A percentile compares a stretch with the other conserved stretches of the same genome.
These are phyloP conservation scores for Conops quadrifasciatus DNA, from an alignment of 2,888 invertebrate genomes.

Conservation along the genomic window DNA sequence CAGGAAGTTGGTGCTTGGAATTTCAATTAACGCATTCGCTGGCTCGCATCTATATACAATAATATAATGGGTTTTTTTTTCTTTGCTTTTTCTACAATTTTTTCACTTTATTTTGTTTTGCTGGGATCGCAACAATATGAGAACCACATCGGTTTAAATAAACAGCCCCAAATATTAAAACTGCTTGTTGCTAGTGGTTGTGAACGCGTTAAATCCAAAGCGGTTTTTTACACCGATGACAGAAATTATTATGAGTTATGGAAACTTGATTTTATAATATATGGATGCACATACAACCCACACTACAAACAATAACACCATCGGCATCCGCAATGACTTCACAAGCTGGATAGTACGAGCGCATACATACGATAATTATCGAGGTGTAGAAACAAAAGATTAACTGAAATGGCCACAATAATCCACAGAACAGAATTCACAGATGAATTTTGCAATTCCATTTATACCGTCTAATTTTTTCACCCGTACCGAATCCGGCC, in stretches of 20 bases:
- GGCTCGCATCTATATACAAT: not conserved
- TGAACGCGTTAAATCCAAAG: constrained; percentile 28
- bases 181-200: constrained; percentile 26
- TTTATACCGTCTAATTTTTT: constrained; percentile 12
- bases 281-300: not conserved
- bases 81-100: not conserved
- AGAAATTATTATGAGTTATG: constrained; percentile 27
- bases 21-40: constrained; percentile 30
- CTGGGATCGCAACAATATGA: not conserved
- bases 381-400: constrained; percentile 4
- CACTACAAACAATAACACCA: not conserved
- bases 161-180: constrained; percentile 13
- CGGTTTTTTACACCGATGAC: not conserved
- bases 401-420: constrained; percentile 3
- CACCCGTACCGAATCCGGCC: constrained; percentile 1
- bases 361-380: constrained; percentile 17
- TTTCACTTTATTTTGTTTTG: constrained; percentile 10
- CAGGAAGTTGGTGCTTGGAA: constrained; percentile 42
- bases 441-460: constrained; percentile 12
- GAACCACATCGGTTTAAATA: constrained; percentile 10
- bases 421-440: not conserved
- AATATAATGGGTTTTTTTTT: too few species aligned
- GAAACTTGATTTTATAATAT: constrained; percentile 30
- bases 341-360: not conserved
- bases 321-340: constrained; percentile 25